These are phyloP conservation scores for Meiosimyza decipiens DNA, from an alignment of 2,888 invertebrate genomes.

Conservation along the genomic window DNA sequence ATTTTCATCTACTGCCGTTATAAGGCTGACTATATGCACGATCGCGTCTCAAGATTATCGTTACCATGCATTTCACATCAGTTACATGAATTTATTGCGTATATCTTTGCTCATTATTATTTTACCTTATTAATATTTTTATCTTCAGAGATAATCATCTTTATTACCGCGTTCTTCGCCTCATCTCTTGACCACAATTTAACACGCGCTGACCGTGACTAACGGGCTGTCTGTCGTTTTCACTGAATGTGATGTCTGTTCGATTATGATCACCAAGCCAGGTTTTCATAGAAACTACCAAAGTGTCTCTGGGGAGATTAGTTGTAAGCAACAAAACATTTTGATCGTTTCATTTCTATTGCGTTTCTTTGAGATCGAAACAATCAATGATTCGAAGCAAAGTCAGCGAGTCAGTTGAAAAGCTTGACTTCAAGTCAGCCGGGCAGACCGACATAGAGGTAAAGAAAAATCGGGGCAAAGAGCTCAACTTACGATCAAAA, in stretches of 20 bases:
- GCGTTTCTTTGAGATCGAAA: slow-evolving; percentile 1
- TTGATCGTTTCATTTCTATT: slow-evolving; percentile 1
- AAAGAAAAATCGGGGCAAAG: not conserved
- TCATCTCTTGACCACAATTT: slow-evolving; percentile 14
- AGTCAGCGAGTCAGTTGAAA: not conserved
- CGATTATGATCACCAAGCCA: slow-evolving; percentile 14
- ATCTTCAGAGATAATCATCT: slow-evolving; percentile 24
- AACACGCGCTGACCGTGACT: slow-evolving; percentile 9
- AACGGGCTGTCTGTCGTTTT: not conserved
- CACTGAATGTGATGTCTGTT: not conserved
- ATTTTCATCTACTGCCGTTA: too few species aligned
- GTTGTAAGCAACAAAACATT: not conserved
- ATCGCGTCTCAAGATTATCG: too few species aligned
- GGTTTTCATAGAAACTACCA: not conserved
- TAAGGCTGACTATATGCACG: too few species aligned
- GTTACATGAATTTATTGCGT: not conserved
- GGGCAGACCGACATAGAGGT: too few species aligned
- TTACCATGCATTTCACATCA: too few species aligned
- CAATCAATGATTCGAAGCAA: slow-evolving; percentile 6
- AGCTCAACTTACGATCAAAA: not conserved
- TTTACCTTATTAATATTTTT: slow-evolving; percentile 30
- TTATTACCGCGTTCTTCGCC: not conserved
- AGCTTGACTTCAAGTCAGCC: not conserved
- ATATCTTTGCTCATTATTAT: slow-evolving; percentile 14
- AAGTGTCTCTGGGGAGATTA: slow-evolving; percentile 31